Percentiles rank a stretch among this genome's conserved stretches.
Conservation (phyloP, 2,888 invertebrate species). For the Lutraria lutraria region DNA sequence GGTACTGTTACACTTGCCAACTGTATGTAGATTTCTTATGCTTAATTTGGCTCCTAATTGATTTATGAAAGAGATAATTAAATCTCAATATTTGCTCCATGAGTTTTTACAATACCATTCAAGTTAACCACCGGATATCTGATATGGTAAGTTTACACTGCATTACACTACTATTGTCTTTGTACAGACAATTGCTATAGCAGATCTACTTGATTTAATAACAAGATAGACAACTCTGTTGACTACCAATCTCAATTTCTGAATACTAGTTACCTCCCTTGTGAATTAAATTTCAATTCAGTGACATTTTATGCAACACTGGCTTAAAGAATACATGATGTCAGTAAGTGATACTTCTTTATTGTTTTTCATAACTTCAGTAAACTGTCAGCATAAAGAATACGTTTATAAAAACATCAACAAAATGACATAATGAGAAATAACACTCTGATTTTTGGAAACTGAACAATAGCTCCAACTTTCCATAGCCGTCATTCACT, state of each 20-base stretch:
- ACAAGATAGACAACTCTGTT: background rate
- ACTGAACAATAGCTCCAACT: too few species aligned
- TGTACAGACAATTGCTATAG: background rate
- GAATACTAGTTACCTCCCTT: background rate
- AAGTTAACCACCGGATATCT: conserved; percentile 19
- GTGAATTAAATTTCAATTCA: too few species aligned
- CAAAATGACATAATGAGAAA: too few species aligned
- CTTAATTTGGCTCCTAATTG: conserved; percentile 46
- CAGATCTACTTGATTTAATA: background rate
- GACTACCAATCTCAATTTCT: background rate
- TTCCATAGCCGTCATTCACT: too few species aligned
- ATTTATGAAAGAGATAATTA: conserved; percentile 51
- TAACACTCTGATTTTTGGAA: too few species aligned
- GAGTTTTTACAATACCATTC: conserved; percentile 18
- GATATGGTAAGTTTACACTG: conserved; percentile 24
- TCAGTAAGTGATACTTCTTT: too few species aligned
- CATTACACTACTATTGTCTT: conserved; percentile 17
- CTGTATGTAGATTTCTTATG: background rate
- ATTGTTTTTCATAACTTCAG: too few species aligned
- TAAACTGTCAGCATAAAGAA: too few species aligned
- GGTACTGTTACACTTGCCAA: background rate
- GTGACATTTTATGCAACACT: too few species aligned
- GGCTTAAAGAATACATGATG: too few species aligned
- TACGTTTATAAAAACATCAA: too few species aligned
- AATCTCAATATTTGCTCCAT: conserved; percentile 47